phyloP scores from a whole-genome alignment of 2,797 vertebrate species.

The Odontamblyopus lacepedii region DNA sequence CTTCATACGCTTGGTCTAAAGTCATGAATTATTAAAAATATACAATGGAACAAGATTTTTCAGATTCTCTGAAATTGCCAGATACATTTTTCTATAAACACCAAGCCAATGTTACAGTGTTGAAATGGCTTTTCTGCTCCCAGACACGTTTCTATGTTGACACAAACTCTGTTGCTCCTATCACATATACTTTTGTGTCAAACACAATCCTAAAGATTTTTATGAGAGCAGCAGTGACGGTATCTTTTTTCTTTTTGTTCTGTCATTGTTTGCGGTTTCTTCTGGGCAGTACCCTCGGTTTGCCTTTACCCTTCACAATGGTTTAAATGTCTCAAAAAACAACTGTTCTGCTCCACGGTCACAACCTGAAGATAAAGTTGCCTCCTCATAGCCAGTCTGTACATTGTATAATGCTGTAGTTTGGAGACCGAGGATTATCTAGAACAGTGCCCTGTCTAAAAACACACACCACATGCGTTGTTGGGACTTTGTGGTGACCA shows the following conservation, averaged over 20 bases:
- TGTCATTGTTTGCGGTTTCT: not conserved
- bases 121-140: not conserved
- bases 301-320: too few relatives aligned
- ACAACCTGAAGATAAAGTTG: too few relatives aligned
- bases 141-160: not conserved
- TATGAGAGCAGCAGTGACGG: not conserved
- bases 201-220: too few relatives aligned
- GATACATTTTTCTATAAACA: too few relatives aligned
- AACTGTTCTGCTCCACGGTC: too few relatives aligned
- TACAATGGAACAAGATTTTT: not conserved
- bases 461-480: not conserved
- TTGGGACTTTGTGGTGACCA: not conserved
- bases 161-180: not conserved
- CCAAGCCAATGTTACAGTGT: not conserved
- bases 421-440: too few relatives aligned
- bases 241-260: not conserved
- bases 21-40: not conserved
- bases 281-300: not conserved
- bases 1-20: not conserved
- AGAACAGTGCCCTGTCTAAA: not conserved
- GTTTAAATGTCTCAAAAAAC: too few relatives aligned
- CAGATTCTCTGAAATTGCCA: not conserved
- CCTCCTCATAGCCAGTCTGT: too few relatives aligned
- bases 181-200: not conserved
- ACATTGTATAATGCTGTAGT: too few relatives aligned